A percentile compares a stretch with the other conserved stretches of the same genome.
phyloP scores from a whole-genome alignment of 2,888 invertebrate species.

The Pristionchus exspectatus region DNA sequence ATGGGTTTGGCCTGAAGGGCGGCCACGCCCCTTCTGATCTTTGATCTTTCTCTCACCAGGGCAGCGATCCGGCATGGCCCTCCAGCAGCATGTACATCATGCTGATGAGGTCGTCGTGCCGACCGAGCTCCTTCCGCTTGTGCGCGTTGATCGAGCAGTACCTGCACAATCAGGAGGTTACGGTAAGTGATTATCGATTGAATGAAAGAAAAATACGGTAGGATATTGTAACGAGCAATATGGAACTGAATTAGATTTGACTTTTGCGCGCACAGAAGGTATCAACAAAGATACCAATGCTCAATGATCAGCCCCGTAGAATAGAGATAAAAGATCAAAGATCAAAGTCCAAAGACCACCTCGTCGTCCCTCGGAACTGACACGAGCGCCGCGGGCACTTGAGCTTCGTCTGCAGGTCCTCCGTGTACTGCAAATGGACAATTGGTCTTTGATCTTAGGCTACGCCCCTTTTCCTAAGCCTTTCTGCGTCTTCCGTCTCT shows the following conservation, averaged over 20 bases:
- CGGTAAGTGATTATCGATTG: background rate
- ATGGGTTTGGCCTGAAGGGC: background rate
- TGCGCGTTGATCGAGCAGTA: conserved; percentile 52
- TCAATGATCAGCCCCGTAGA: too few relatives aligned
- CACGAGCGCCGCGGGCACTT: conserved; percentile 18
- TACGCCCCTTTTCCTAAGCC: too few relatives aligned
- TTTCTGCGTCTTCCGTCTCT: too few relatives aligned
- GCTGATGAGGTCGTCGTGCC: conserved; percentile 44
- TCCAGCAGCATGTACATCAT: conserved; percentile 53
- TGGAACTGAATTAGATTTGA: too few relatives aligned
- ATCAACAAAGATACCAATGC: too few relatives aligned
- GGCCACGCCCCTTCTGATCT: background rate
- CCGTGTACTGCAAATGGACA: background rate
- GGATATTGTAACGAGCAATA: too few relatives aligned
- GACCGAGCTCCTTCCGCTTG: conserved; percentile 41
- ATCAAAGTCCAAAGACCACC: background rate
- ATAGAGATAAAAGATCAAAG: background rate
- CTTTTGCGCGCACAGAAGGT: too few relatives aligned
- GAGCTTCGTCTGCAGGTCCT: conserved; percentile 21
- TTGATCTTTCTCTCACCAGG: conserved; percentile 1
- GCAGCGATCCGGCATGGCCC: conserved; percentile 1
- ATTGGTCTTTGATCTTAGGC: background rate
- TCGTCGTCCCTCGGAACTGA: conserved; percentile 45
- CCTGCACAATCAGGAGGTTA: background rate
- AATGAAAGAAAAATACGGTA: too few relatives aligned